Evolutionary conservation across 1,140 invertebrate genomes (phyloP), one percentile per base, ranked within the genome.

Genomic region (Holcopasites calliopsidis): DNA sequence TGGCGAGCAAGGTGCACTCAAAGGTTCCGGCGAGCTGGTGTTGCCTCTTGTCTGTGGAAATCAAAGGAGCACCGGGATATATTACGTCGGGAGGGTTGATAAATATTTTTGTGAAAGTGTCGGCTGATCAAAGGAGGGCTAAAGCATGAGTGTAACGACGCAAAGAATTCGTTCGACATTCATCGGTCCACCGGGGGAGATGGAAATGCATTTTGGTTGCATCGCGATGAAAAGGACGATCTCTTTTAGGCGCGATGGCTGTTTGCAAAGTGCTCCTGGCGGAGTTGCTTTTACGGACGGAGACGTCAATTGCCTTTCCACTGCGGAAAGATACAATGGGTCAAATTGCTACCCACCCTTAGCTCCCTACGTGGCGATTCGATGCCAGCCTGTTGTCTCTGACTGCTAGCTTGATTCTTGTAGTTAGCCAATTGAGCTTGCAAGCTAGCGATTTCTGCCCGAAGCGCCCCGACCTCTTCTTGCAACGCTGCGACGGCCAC

Each of bases 401-500:
- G 77, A 77, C 81, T 82, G 70, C 54, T 77, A 33, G 73, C 80
- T 55, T 82, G 85, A 49, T 65, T 84, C 54, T 84, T 85, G 52
- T 70, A 85, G 58, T 87, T 86, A 3, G 91, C 89, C 8, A 94
- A 84, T 83, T 94, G 92, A 3, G 91, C 86, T 72, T 94, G 92
- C 0, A 93, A 87, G 23, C 92, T 88, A 1, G 92, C 86, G 40
- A 94, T 91, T 85, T 94, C 93, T 0, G 92, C 88, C 76, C 92
- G 91, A 49, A 94, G 85, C 64, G 91, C 91, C 7, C 88, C 80
- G 26, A 94, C 92, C 90, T 94, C 93, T 54, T 93, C 92, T 76
- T 93, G 93, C 31, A 94, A 61, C 16, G 87, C 75, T n/a, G 84
- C 86, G 11, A 89, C 81, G 11, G 78, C 86, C 11, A 88, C 86